These are phyloP conservation scores for Leptinotarsa peninsularis DNA, from an alignment of 2,888 invertebrate species.

Conservation along the genomic window DNA sequence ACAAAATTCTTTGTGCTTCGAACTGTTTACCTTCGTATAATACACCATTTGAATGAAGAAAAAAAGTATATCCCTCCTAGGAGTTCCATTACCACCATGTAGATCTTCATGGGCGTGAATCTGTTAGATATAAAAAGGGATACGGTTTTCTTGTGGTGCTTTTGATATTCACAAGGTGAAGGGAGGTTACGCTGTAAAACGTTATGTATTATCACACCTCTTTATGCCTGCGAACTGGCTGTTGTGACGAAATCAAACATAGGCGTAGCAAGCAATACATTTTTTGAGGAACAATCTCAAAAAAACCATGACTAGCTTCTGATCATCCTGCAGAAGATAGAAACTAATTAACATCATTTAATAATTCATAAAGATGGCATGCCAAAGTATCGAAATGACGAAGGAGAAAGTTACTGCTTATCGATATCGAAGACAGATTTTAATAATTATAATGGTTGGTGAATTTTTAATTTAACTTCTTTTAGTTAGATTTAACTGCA, in stretches of 20 bases:
- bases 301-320: too few species aligned
- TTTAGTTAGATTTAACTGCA: too few species aligned
- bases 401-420: too few species aligned
- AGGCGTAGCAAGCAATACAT: neutral
- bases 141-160: conserved; percentile 26
- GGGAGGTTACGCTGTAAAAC: conserved; percentile 27
- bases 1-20: neutral
- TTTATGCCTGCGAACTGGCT: neutral
- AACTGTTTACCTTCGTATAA: conserved; percentile 19
- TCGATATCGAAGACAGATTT: too few species aligned
- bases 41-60: conserved; percentile 21
- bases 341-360: too few species aligned
- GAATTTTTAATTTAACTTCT: too few species aligned
- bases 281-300: too few species aligned
- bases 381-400: too few species aligned
- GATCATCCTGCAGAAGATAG: too few species aligned
- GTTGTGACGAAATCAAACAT: neutral
- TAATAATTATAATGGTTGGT: too few species aligned
- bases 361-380: too few species aligned
- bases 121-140: conserved; percentile 46
- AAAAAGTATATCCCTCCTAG: conserved; percentile 38
- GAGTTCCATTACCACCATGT: conserved; percentile 45
- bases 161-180: conserved; percentile 14
- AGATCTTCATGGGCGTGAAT: conserved; percentile 51
- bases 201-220: conserved; percentile 24